Percentiles rank a stretch among this genome's conserved stretches.
Evolutionary conservation across 2,888 invertebrate genomes (phyloP).

Genomic region (Lycia hirtaria): DNA sequence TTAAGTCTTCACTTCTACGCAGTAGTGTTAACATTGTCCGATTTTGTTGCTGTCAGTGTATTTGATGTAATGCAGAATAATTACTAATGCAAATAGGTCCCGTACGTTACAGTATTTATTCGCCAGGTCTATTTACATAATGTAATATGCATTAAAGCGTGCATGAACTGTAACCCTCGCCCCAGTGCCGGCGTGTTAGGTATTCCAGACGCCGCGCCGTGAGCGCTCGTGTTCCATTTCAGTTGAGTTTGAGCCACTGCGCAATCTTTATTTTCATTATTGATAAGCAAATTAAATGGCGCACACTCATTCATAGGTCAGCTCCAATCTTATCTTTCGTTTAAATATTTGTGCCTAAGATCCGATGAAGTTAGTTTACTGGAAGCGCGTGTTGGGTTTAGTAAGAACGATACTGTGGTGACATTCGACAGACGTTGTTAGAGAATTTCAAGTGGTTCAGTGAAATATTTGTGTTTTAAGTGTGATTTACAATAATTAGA

Average conservation of each 20-base stretch:
- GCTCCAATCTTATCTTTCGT: slow-evolving; percentile 76
- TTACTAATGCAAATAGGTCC: slow-evolving; percentile 66
- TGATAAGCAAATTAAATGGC: slow-evolving; percentile 53
- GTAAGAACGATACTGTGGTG: slow-evolving; percentile 52
- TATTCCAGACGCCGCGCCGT: slow-evolving; percentile 56
- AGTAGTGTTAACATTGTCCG: slow-evolving; percentile 5
- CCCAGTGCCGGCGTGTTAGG: slow-evolving; percentile 45
- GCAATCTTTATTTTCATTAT: slow-evolving; percentile 76
- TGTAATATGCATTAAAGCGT: slow-evolving; percentile 76
- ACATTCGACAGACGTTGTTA: slow-evolving; percentile 10
- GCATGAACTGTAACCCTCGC: slow-evolving; percentile 65
- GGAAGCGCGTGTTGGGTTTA: slow-evolving; percentile 67
- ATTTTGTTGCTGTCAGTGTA: slow-evolving; percentile 38
- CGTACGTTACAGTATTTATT: slow-evolving; percentile 67
- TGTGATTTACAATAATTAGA: slow-evolving; percentile 38
- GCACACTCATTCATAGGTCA: slow-evolving; percentile 72
- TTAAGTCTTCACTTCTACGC: neutral
- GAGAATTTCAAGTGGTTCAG: slow-evolving; percentile 29
- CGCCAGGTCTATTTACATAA: slow-evolving; percentile 74
- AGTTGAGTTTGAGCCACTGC: slow-evolving; percentile 55
- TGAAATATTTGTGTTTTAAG: slow-evolving; percentile 36
- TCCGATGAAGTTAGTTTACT: slow-evolving; percentile 79
- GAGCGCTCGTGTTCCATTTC: no score
- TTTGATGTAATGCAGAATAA: slow-evolving; percentile 58
- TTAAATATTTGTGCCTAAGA: slow-evolving; percentile 82